A percentile compares a stretch with the other conserved stretches of the same genome.
phyloP scores from a whole-genome alignment of 2,888 invertebrate genomes.

The Macrophya annulata region DNA sequence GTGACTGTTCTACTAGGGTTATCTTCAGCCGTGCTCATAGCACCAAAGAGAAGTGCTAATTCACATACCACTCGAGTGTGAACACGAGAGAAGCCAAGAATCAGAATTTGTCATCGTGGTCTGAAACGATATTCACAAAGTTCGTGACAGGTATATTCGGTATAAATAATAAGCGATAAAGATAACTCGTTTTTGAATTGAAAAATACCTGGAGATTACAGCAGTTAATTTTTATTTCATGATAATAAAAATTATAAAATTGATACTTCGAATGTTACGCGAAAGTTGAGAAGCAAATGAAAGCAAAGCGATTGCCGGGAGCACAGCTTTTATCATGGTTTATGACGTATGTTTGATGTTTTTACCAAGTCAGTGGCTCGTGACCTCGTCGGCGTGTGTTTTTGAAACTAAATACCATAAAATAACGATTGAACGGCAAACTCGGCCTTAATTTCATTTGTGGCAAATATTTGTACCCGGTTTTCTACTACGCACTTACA shows the following conservation, averaged over 20 bases:
- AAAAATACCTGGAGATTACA: background rate
- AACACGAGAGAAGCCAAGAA: background rate
- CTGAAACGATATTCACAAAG: background rate
- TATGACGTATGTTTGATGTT: conserved; percentile 31
- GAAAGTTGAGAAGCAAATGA: background rate
- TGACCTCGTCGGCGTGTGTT: conserved; percentile 38
- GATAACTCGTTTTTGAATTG: background rate
- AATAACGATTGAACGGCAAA: conserved; percentile 44
- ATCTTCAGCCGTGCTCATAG: background rate
- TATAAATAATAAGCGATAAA: background rate
- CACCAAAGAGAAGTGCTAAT: background rate
- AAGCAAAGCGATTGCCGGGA: background rate
- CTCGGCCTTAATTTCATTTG: conserved; percentile 48
- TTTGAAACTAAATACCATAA: conserved; percentile 37
- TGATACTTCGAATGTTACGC: background rate
- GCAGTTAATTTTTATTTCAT: background rate
- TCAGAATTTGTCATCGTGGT: background rate
- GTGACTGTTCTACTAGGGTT: no score
- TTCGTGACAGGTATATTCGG: background rate
- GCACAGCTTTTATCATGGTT: conserved; percentile 15
- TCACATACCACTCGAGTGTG: background rate
- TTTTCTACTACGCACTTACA: background rate
- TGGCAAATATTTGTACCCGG: conserved; percentile 45
- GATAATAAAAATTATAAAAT: background rate
- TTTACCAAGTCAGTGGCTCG: conserved; percentile 16